Percentiles rank a stretch among this genome's conserved stretches.
phyloP scores from a whole-genome alignment of 2,113 vertebrate genomes.

The Holacanthus passer region DNA sequence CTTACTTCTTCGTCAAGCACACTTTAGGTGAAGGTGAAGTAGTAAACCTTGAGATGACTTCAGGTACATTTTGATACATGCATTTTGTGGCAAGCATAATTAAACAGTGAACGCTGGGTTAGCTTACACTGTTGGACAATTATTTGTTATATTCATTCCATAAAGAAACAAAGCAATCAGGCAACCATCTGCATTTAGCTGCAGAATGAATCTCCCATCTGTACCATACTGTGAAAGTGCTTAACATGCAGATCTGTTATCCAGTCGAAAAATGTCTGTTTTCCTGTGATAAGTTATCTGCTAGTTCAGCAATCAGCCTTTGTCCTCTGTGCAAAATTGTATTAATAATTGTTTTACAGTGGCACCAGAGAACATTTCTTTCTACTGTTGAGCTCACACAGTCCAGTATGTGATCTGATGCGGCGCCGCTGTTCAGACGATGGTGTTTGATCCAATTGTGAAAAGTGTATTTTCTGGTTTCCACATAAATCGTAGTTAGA shows the following conservation, averaged over 20 bases:
- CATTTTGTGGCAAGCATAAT: background rate
- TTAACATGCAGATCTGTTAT: constrained; percentile 51
- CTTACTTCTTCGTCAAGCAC: background rate
- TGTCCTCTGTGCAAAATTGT: constrained; percentile 24
- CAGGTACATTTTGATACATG: background rate
- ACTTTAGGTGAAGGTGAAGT: no score
- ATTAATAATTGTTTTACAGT: constrained; percentile 34
- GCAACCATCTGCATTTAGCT: constrained; percentile 12
- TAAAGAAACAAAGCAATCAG: constrained; percentile 13
- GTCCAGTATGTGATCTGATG: constrained; percentile 13
- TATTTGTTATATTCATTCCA: constrained; percentile 7
- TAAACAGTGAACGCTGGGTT: background rate
- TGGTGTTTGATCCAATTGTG: background rate
- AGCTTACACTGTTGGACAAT: background rate
- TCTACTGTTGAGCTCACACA: background rate
- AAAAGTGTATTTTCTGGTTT: background rate
- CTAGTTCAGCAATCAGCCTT: constrained; percentile 23
- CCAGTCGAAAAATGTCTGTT: constrained; percentile 42
- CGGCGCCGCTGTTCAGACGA: background rate
- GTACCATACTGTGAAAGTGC: constrained; percentile 32
- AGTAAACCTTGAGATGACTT: background rate
- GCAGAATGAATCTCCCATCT: constrained; percentile 26
- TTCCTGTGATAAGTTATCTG: constrained; percentile 37
- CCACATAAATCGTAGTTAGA: background rate
- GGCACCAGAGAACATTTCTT: constrained; percentile 5